Evolutionary conservation across 2,888 invertebrate genomes (phyloP), one percentile per base, ranked within the genome.

Genomic region (Megaustenia siamemsis): DNA sequence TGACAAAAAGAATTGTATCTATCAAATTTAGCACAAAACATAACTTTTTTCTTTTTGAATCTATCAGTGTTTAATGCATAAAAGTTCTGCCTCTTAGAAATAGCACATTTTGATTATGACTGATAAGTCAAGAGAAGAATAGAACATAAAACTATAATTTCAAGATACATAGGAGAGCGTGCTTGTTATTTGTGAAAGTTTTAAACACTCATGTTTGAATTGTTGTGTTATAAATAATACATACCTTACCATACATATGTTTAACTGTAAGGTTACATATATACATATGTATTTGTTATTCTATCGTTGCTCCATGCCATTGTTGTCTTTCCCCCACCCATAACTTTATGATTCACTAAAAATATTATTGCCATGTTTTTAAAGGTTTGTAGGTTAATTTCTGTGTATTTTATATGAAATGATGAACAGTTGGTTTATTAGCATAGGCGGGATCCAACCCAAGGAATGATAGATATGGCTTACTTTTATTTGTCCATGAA

Each of bases 201-300:
- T 18, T 32, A 63, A 28, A 28, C 1, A 28, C 40, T 24, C 2
- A 6, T 6, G 38, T 69, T 38, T 69, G 69, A 40, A 40, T 69
- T 40, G 6, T 28, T 75, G 32, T 53, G 49, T 53, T 45, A 60
- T 28, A 28, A n/a, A 63, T 63, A 32, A 56, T 24, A 56, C 38
- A 45, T 68, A 80, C 81, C 73, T 82, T 43, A 73, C 73, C 73
- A 73, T 56, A 82, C 73, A 82, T 60, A 73, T 82, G 82, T 82
- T 56, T 2, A 73, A 68, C 24, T 82, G 73, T 73, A 68, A 80
- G 53, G 80, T 53, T 71, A 35, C 18, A 38, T 71, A 18, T 73
- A n/a, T 49, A 21, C 21, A 60, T 43, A n/a, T 53, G 63, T 78
- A 18, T 45, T 40, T 69, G 35, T 69, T 69, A 40, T 68, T 81